Evolutionary conservation across 2,888 invertebrate genomes (phyloP), one percentile per base, ranked within the genome.

Genomic region (Selenia dentaria): DNA sequence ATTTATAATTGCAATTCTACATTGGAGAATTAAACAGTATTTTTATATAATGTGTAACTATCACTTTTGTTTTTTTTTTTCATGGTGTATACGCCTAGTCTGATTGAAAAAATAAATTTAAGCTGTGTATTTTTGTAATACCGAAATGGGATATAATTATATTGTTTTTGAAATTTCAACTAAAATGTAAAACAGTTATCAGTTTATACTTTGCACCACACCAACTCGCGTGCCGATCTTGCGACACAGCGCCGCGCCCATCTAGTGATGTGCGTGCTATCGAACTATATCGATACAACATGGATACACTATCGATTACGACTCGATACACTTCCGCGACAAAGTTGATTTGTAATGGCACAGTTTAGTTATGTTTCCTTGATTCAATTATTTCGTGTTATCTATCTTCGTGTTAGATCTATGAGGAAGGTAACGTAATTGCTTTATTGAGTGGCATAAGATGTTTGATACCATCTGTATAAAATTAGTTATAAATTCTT

Each of bases 151-250:
- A n/a, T n/a, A n/a, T n/a, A n/a, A n/a, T n/a, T n/a, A n/a, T n/a
- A n/a, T n/a, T 16, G 4, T 16, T 16, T 16, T 3, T 16, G 16
- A 3, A 16, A 3, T 16, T 16, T 4, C 16, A 4, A 16, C 16
- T 16, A 22, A 16, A n/a, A n/a, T n/a, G n/a, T n/a, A n/a, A 20
- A 27, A 9, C 6, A 20, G 37, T 20, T 33, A 6, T n/a, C 34
- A 39, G 47, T 24, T 14, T 6, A 6, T 42, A 3, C 5, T 24
- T 37, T 48, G 28, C 6, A 37, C 47, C 47, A 32, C 10, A 65
- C 70, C 64, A 59, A 63, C 67, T 86, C 80, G 84, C 85, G 86
- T 86, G 85, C 79, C 72, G 67, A 58, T 68, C 70, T 81, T 81
- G 78, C 81, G 74, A 79, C 79, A 83, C 67, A 46, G 61, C 35